These are phyloP conservation scores for Onychostruthus taczanowskii DNA, from an alignment of 2,113 vertebrate species.

Conservation along the genomic window DNA sequence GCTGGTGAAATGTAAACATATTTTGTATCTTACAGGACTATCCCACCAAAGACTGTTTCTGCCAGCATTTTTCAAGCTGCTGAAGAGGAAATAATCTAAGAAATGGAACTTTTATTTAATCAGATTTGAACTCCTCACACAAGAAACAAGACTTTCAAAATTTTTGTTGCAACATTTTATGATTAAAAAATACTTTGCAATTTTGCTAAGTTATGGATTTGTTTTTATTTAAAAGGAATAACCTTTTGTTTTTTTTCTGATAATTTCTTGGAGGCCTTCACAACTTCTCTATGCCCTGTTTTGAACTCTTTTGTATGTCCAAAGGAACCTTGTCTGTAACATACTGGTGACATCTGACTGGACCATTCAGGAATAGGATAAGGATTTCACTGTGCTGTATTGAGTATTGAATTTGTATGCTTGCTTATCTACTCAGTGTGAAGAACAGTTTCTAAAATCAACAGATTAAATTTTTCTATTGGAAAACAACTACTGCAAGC, in stretches of 20 bases:
- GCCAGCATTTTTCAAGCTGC: not conserved
- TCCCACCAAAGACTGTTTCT: not conserved
- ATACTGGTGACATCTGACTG: not conserved
- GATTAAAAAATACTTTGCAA: not conserved
- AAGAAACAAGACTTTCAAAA: not conserved
- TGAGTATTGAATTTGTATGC: not conserved
- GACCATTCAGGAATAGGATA: not conserved
- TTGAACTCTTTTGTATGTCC: not conserved
- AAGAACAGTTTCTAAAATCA: not conserved
- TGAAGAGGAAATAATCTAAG: not conserved
- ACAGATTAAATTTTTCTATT: not conserved
- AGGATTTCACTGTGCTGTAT: not conserved
- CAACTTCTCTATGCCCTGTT: not conserved
- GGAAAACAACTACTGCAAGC: not conserved
- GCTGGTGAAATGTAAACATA: not conserved
- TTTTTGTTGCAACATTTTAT: not conserved
- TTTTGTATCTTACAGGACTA: not conserved
- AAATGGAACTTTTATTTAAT: not conserved
- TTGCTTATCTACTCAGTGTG: not conserved
- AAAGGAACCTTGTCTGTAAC: not conserved
- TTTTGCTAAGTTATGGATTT: not conserved
- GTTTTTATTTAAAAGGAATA: not conserved
- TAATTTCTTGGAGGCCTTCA: accelerated
- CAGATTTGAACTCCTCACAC: not conserved
- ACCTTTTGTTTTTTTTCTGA: not conserved